Conservation (phyloP, 2,888 invertebrate genomes). For the Tetragonula carbonaria region DNA sequence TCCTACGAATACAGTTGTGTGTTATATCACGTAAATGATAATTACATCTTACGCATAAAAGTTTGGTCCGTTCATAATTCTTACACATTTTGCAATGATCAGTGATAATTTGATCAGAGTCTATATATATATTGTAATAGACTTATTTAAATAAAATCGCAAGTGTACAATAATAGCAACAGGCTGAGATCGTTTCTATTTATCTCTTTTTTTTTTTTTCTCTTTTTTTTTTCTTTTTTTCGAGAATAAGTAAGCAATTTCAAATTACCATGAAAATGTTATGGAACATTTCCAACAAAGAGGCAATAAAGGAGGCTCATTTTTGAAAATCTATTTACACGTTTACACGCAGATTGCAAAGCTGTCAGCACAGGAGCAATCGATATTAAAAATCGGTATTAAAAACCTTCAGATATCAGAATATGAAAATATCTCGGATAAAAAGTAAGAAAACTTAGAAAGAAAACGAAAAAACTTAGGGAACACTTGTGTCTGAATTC, state of each 20-base stretch:
- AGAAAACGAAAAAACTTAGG: too few relatives aligned
- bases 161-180: neutral
- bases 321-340: too few relatives aligned
- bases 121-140: too few relatives aligned
- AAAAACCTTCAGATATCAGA: too few relatives aligned
- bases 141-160: neutral
- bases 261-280: neutral
- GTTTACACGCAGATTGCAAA: too few relatives aligned
- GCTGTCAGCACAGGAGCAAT: too few relatives aligned
- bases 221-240: neutral
- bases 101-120: neutral
- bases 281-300: too few relatives aligned
- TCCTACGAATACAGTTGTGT: neutral
- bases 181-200: neutral
- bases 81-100: neutral
- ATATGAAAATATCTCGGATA: too few relatives aligned
- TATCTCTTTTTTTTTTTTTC: too few relatives aligned
- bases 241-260: neutral
- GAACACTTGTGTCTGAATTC: neutral
- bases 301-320: too few relatives aligned
- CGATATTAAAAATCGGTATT: too few relatives aligned
- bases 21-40: conserved; percentile 13
- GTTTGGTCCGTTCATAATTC: conserved; percentile 7
- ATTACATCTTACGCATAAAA: conserved; percentile 1
- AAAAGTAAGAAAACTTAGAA: too few relatives aligned